These are phyloP conservation scores for Melinaea menophilus DNA, from an alignment of 2,888 invertebrate genomes.

Conservation along the genomic window DNA sequence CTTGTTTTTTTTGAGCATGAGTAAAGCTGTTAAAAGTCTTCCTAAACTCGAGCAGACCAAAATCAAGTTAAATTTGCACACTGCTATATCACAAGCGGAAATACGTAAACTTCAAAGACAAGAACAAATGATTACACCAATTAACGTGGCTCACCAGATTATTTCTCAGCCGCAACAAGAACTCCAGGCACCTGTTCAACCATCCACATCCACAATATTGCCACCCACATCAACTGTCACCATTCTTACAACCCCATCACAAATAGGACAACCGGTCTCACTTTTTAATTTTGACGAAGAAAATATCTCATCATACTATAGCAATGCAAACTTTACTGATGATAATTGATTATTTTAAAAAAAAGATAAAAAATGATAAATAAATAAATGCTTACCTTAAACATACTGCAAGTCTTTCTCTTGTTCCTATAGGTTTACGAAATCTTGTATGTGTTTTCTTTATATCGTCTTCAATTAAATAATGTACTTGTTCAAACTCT, in stretches of 20 bases:
- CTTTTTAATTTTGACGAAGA: not conserved
- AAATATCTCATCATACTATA: slow-evolving; percentile 6
- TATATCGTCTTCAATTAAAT: slow-evolving; percentile 26
- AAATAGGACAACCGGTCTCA: not conserved
- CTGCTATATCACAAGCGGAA: slow-evolving; percentile 34
- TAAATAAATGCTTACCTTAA: slow-evolving; percentile 31
- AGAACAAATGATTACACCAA: not conserved
- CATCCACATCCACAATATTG: not conserved
- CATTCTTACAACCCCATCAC: not conserved
- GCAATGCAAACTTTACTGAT: not conserved
- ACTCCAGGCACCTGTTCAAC: not conserved
- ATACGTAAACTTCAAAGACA: slow-evolving; percentile 22
- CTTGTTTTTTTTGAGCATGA: slow-evolving; percentile 38
- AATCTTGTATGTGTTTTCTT: slow-evolving; percentile 31
- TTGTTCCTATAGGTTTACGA: slow-evolving; percentile 33
- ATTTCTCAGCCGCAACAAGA: not conserved
- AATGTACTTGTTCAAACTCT: slow-evolving; percentile 27
- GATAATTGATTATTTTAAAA: no score
- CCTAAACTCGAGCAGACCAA: slow-evolving; percentile 37
- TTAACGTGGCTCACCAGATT: slow-evolving; percentile 21
- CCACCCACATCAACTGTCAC: not conserved
- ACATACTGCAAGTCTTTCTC: slow-evolving; percentile 34
- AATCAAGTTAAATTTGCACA: slow-evolving; percentile 38
- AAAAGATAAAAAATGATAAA: no score
- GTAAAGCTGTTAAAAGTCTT: slow-evolving; percentile 35